Percentiles rank a stretch among this genome's conserved stretches.
Conservation (phyloP, 1,140 invertebrate genomes). For the Hydropsyche tenuis region DNA sequence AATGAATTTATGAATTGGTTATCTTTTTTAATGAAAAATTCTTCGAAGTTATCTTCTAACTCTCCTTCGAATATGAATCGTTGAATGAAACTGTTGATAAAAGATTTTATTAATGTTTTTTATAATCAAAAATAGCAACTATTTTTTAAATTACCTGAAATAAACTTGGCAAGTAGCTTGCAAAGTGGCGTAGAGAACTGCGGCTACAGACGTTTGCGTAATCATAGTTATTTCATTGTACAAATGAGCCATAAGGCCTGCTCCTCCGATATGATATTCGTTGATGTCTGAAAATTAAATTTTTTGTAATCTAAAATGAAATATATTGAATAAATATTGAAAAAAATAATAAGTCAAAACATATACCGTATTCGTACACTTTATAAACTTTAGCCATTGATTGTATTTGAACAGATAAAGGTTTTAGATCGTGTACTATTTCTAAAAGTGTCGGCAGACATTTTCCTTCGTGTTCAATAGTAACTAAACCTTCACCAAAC, state of each 20-base stretch:
- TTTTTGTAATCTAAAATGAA: too few relatives aligned
- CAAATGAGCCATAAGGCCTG: constrained; percentile 65
- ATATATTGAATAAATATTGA: neutral
- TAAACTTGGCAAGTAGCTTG: constrained; percentile 68
- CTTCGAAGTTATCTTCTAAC: constrained; percentile 64
- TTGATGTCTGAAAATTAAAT: constrained; percentile 52
- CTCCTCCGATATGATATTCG: constrained; percentile 58
- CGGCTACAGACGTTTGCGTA: constrained; percentile 62
- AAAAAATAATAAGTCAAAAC: neutral
- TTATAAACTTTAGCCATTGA: constrained; percentile 66
- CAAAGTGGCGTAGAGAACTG: constrained; percentile 64
- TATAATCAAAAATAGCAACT: neutral
- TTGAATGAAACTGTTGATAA: constrained; percentile 64
- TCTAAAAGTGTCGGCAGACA: constrained; percentile 60
- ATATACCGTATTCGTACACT: constrained; percentile 56
- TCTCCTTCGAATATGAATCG: constrained; percentile 70
- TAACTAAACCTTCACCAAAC: constrained; percentile 55
- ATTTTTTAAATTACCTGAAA: constrained; percentile 61
- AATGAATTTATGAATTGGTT: constrained; percentile 62
- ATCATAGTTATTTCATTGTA: constrained; percentile 66
- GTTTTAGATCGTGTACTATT: constrained; percentile 60
- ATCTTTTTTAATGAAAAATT: constrained; percentile 68
- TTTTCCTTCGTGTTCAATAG: constrained; percentile 51
- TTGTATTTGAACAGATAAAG: constrained; percentile 62
- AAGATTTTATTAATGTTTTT: constrained; percentile 22